Base-by-base conservation (phyloP, 2,888 invertebrate species). In the Cecidostiba fungosa region DNA sequence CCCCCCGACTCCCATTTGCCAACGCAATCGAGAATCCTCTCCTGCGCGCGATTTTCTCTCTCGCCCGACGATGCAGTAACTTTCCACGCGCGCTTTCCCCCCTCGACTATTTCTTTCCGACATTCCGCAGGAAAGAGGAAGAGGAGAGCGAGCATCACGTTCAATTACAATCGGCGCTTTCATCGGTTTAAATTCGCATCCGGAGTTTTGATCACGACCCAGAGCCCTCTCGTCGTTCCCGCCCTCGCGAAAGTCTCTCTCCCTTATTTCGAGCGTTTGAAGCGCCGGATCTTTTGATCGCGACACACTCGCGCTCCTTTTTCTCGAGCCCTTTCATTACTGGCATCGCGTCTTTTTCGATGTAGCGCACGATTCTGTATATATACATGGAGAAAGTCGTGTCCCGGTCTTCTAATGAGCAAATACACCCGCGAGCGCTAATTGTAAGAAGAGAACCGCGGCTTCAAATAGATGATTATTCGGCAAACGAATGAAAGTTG, bases 141-240 rank as follows among this genome's bases (percentile, higher is more conserved):
- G 29, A 16, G 29, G 29, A 29, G 74, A 47, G 50, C 6, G 50
- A 10, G 72, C 72, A 43, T 72, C 72, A 88, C 89, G 90, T 91
- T 89, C 89, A 91, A 91, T 91, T 91, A 91, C 89, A 90, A 89
- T 88, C 88, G 89, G 6, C 54, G 89, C 89, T 90, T 90, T 90
- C 90, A 89, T 86, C 74, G 89, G 87, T 88, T 89, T 88, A 89
- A 89, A 91, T 89, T 90, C 90, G 84, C 79, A 74, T 81, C 80
- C 86, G 88, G 86, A 89, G 90, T 90, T 90, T 90, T 89, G 90
- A 90, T 90, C 90, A 89, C 89, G 89, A 88, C 85, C 89, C 88
- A 88, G 87, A 89, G 87, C 50, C 36, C 69, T 3, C 54, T 23
- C 73, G 19, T 6, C 26, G 29, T 23, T 43, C 12, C 32, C 54